Percentiles rank a stretch among this genome's conserved stretches.
Conservation (phyloP, 2,113 vertebrate species). For the Corythornis madagascariensis region DNA sequence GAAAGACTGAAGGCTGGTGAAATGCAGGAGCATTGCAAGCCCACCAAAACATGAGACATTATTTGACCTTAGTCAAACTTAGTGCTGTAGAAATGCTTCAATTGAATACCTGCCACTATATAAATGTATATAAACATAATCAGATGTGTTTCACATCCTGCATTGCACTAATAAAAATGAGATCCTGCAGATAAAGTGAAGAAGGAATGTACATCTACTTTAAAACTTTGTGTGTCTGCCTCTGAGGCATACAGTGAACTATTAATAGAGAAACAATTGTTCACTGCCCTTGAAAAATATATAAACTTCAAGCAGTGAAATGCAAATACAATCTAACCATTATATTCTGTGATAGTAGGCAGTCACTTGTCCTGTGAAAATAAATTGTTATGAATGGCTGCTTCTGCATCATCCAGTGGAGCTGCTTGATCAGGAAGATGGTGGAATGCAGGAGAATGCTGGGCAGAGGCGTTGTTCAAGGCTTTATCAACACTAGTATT, state of each 20-base stretch:
- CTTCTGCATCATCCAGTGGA: background rate
- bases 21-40: background rate
- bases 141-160: background rate
- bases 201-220: background rate
- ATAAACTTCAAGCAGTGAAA: background rate
- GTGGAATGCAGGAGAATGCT: background rate
- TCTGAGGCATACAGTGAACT: background rate
- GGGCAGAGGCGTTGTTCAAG: background rate
- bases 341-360: background rate
- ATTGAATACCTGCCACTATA: background rate
- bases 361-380: background rate
- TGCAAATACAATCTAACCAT: background rate
- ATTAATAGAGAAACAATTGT: background rate
- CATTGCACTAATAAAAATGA: slow-evolving; percentile 9
- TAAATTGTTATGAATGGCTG: background rate
- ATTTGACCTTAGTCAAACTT: background rate
- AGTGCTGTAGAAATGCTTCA: background rate
- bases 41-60: background rate
- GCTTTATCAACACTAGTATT: background rate
- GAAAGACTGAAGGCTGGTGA: background rate
- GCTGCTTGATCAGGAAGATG: background rate
- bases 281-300: background rate
- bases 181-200: background rate
- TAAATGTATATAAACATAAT: slow-evolving; percentile 4
- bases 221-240: background rate